Conservation (phyloP, 1,140 invertebrate genomes). For the Drosophila bifasciata region DNA sequence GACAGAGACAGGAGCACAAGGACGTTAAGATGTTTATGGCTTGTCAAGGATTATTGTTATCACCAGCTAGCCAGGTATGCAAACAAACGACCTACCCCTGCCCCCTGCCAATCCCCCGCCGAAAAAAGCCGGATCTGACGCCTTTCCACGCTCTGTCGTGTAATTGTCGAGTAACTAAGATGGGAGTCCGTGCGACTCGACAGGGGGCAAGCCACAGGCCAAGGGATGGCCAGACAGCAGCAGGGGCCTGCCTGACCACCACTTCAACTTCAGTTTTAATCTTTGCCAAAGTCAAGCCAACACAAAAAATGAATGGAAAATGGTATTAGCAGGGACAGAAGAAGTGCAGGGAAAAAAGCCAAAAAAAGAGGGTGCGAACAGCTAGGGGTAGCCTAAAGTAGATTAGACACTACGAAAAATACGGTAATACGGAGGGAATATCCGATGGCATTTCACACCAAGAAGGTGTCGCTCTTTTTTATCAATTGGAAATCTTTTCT, state of each 20-base stretch:
- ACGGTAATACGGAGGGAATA: too few relatives aligned
- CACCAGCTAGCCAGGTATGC: slow-evolving; percentile 78
- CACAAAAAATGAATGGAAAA: slow-evolving; percentile 32
- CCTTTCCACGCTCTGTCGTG: slow-evolving; percentile 58
- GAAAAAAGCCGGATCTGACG: slow-evolving; percentile 41
- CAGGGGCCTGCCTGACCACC: slow-evolving; percentile 16
- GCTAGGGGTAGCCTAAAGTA: neutral
- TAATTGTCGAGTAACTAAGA: slow-evolving; percentile 62
- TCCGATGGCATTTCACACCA: too few relatives aligned
- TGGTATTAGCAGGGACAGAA: slow-evolving; percentile 26
- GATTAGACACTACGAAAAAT: neutral
- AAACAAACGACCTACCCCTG: slow-evolving; percentile 49
- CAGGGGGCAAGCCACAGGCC: slow-evolving; percentile 2
- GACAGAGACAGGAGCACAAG: slow-evolving; percentile 28
- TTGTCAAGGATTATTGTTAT: slow-evolving; percentile 83
- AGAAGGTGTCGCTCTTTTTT: too few relatives aligned
- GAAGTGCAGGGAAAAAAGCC: neutral
- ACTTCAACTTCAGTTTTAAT: slow-evolving; percentile 62
- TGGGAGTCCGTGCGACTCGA: neutral
- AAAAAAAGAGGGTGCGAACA: slow-evolving; percentile 2
- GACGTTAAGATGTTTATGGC: slow-evolving; percentile 82
- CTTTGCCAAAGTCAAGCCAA: slow-evolving; percentile 30
- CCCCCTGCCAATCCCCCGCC: too few relatives aligned
- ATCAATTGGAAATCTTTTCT: too few relatives aligned
- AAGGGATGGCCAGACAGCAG: slow-evolving; percentile 12